These are phyloP conservation scores for Epizoanthus fatuus DNA, from an alignment of 92 coral and sea anemone species.

Conservation along the genomic window DNA sequence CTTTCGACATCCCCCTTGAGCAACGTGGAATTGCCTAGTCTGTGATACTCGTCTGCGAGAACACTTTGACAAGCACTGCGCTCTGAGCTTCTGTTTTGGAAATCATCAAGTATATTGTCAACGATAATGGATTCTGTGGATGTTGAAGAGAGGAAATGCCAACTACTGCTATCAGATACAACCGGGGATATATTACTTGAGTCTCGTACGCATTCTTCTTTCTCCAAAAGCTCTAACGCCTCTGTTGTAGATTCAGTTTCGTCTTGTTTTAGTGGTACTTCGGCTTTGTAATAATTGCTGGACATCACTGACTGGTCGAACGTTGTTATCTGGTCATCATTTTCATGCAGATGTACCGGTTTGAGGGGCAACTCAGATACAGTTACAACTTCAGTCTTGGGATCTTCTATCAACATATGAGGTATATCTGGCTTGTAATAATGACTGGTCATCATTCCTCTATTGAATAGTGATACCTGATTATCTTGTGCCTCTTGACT, in stretches of 20 bases:
- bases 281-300: neutral
- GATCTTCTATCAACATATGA: no score
- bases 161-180: conserved; percentile 1
- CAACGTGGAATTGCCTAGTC: neutral
- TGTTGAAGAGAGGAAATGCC: neutral
- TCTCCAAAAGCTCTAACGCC: neutral
- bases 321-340: neutral
- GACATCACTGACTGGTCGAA: neutral
- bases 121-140: neutral
- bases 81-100: neutral
- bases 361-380: neutral
- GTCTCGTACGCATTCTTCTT: neutral
- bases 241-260: neutral
- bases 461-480: neutral
- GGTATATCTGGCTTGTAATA: neutral
- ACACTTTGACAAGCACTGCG: neutral
- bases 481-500: no score
- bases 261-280: neutral
- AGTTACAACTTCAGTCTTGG: neutral
- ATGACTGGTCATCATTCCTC: neutral
- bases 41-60: neutral
- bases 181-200: neutral
- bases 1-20: no score
- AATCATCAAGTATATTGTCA: neutral
- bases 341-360: neutral